These are phyloP conservation scores for Alectura lathami DNA, from an alignment of 2,113 vertebrate species.

Conservation along the genomic window DNA sequence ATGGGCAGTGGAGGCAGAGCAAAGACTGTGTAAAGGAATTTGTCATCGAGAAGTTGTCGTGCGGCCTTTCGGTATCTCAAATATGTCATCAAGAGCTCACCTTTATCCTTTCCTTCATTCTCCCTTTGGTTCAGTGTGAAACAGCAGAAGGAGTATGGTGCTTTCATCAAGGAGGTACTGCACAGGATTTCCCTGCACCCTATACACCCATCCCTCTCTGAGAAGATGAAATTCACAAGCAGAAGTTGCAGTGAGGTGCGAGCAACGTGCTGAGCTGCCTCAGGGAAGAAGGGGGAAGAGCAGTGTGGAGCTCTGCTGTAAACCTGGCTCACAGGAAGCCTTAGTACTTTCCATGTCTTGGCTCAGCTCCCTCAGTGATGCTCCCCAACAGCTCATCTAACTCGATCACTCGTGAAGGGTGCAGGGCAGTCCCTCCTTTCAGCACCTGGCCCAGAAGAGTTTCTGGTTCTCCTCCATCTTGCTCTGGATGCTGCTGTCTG, in stretches of 20 bases:
- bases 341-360: constrained; percentile 37
- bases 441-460: constrained; percentile 3
- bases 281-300: constrained; percentile 27
- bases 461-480: constrained; percentile 19
- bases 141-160: constrained; percentile 7
- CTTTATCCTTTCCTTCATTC: neutral
- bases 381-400: neutral
- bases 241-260: constrained; percentile 20
- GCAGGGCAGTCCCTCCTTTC: neutral
- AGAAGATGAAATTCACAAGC: constrained; percentile 31
- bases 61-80: constrained; percentile 62
- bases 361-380: neutral
- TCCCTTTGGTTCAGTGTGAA: constrained; percentile 37
- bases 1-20: constrained; percentile 22
- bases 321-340: constrained; percentile 31
- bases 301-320: neutral
- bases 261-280: constrained; percentile 3
- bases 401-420: neutral
- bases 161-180: neutral
- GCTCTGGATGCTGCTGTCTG: constrained; percentile 4
- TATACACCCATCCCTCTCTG: neutral
- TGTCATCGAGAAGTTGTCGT: constrained; percentile 54
- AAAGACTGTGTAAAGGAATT: constrained; percentile 39
- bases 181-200: constrained; percentile 2
- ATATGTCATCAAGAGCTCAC: constrained; percentile 38